A percentile compares a stretch with the other conserved stretches of the same genome.
phyloP scores from a whole-genome alignment of 2,797 vertebrate genomes.

The Sebastes hubbsi region DNA sequence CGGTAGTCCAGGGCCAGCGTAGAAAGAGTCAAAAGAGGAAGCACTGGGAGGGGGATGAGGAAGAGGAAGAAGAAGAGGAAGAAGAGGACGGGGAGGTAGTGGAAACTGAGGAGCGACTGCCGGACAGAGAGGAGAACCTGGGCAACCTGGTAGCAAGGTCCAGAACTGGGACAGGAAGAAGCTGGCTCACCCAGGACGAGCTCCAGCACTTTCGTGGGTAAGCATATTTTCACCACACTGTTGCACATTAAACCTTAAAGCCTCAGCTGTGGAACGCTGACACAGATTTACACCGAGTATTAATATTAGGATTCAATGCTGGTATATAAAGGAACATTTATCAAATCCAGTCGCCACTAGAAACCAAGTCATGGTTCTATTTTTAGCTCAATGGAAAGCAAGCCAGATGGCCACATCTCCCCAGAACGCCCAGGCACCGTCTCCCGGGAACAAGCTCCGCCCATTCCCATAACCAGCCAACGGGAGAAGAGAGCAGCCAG shows the following conservation, averaged over 20 bases:
- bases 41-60: conserved; percentile 77
- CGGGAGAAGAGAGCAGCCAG: conserved; percentile 94
- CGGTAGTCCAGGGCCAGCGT: conserved; percentile 92
- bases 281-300: not conserved
- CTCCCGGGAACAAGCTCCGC: conserved; percentile 78
- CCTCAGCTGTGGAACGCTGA: not conserved
- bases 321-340: conserved; percentile 37
- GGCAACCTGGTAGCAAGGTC: conserved; percentile 59
- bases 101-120: conserved; percentile 66
- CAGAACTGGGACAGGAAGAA: conserved; percentile 61
- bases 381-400: conserved; percentile 80
- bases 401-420: conserved; percentile 82
- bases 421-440: conserved; percentile 80
- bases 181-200: conserved; percentile 81
- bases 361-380: conserved; percentile 61
- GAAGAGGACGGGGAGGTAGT: conserved; percentile 67
- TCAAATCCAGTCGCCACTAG: conserved; percentile 32
- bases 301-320: conserved; percentile 21
- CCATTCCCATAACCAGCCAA: conserved; percentile 82
- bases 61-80: conserved; percentile 67
- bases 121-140: conserved; percentile 71
- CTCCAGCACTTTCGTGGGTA: conserved; percentile 81
- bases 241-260: not conserved
- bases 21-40: conserved; percentile 88
- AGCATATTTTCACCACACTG: conserved; percentile 15